These are phyloP conservation scores for Cinara cedri DNA, from an alignment of 2,888 invertebrate genomes.

Conservation along the genomic window DNA sequence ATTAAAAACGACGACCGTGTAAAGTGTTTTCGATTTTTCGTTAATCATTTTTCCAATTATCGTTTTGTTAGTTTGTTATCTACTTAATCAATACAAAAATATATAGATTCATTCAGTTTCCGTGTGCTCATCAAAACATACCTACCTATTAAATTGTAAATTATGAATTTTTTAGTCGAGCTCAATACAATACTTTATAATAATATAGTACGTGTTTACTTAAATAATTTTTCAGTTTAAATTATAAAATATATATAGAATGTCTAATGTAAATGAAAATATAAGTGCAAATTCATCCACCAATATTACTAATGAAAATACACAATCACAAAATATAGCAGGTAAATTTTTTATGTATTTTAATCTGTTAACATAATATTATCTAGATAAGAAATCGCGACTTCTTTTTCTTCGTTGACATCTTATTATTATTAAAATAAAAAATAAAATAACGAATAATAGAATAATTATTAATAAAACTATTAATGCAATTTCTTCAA, in stretches of 20 bases:
- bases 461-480: slow-evolving; percentile 69
- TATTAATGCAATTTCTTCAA: slow-evolving; percentile 70
- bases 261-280: slow-evolving; percentile 23
- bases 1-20: too few species aligned
- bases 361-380: slow-evolving; percentile 3
- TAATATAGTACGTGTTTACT: too few species aligned
- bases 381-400: slow-evolving; percentile 39
- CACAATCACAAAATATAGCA: slow-evolving; percentile 5
- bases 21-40: too few species aligned
- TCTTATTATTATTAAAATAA: slow-evolving; percentile 67
- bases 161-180: too few species aligned
- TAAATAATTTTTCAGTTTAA: too few species aligned
- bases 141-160: too few species aligned
- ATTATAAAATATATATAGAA: background rate
- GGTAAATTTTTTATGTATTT: slow-evolving; percentile 17
- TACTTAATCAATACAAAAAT: too few species aligned
- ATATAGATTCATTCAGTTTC: too few species aligned
- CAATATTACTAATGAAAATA: slow-evolving; percentile 17
- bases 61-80: too few species aligned
- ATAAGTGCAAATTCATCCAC: background rate
- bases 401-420: slow-evolving; percentile 62
- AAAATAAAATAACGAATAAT: slow-evolving; percentile 65
- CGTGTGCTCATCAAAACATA: too few species aligned
- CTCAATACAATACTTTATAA: too few species aligned
- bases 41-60: too few species aligned